Evolutionary conservation across 2,113 vertebrate genomes (phyloP), one percentile per base, ranked within the genome.

Genomic region (Megaptera novaeangliae): DNA sequence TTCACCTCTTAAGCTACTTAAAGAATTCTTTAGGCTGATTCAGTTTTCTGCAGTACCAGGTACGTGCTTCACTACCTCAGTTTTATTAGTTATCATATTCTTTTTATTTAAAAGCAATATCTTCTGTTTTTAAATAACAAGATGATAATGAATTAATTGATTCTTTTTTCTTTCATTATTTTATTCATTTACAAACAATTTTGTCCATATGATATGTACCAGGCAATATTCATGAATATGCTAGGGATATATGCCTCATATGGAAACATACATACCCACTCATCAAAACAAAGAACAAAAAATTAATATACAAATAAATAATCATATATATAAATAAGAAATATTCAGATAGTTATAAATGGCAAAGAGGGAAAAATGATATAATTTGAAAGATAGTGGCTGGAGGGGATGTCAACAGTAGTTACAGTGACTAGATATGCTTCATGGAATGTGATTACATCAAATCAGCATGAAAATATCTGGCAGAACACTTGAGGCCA

Each of bases 291-390:
- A 71, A 77, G 12, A 61, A 36, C 10, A 57, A 83, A 63, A 44
- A 72, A 52, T 46, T 68, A 18, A 21, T 68, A 68, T 59, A 49
- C 10, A 87, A 91, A 63, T 87, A 87, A 91, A 63, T 87, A 64
- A 72, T 41, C 2, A 18, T 18, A 71, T 41, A 78, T 1, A 23
- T 55, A 92, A 80, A 9, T 61, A 52, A 49, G 49, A 80, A 34
- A 77, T 61, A 64, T 44, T 82, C 68, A 75, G 34, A 61, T 59
- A 68, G 21, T 34, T 41, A 3, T 52, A 18, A 75, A 5, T 69
- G 8, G 4, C 25, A 61, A 41, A 39, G 7, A 81, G 21, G 36
- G 8, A 1, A 41, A 80, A 95, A 46, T 44, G 66, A 34, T 72
- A n/a, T 13, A 27, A 59, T 66, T 77, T 64, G 11, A 57, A 71